Evolutionary conservation across 2,113 vertebrate genomes (phyloP).

Genomic region (Colaptes auratus): DNA sequence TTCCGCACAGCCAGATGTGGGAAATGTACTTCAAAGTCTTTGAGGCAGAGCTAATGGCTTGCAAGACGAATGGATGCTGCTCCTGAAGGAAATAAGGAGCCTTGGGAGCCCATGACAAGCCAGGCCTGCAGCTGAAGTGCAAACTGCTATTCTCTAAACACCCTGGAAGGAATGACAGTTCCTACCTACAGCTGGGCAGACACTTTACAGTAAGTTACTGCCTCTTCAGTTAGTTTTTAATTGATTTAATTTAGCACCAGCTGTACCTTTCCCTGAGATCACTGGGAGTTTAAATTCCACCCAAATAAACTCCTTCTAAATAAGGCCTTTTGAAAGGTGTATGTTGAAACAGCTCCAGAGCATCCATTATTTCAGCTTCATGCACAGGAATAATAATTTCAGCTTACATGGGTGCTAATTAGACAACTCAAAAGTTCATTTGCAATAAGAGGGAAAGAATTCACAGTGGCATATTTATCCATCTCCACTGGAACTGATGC

Average conservation of each 20-base stretch:
- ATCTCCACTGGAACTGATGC: background rate
- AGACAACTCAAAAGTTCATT: background rate
- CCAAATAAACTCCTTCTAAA: background rate
- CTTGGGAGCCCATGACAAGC: background rate
- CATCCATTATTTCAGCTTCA: background rate
- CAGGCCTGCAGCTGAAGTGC: background rate
- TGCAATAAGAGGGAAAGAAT: background rate
- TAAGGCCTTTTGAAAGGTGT: background rate
- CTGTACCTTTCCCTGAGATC: background rate
- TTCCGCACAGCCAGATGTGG: slow-evolving; percentile 37
- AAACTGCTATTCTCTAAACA: background rate
- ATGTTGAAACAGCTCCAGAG: background rate
- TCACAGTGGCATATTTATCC: background rate
- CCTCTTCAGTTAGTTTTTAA: background rate
- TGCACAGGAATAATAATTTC: background rate
- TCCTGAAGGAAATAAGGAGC: background rate
- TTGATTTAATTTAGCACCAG: background rate
- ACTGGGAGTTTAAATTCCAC: background rate
- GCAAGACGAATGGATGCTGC: background rate
- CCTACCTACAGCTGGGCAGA: background rate
- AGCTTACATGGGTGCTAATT: background rate
- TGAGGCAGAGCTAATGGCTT: background rate
- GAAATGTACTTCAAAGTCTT: slow-evolving; percentile 45
- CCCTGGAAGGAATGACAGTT: background rate
- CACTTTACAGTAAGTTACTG: background rate